Base-by-base conservation (phyloP, 2,113 vertebrate genomes). In the Harpagus bidentatus region DNA sequence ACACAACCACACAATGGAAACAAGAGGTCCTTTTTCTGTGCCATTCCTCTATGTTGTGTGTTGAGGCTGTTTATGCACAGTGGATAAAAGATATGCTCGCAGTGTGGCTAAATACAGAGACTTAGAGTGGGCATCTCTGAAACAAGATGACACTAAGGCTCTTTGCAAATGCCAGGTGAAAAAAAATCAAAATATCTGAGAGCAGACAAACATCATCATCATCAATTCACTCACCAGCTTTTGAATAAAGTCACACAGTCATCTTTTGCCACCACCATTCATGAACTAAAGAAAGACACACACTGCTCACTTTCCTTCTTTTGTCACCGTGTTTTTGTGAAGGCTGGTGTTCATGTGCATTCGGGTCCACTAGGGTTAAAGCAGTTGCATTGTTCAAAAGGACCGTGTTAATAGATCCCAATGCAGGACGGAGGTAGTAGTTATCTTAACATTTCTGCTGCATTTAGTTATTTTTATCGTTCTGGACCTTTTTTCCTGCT, bases 391-490 rank as follows among this genome's bases (percentile, higher is more conserved):
- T 86, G 85, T 82, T 80, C 70, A 73, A 42, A 85, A 77, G 52
- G n/a, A 18, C 84, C 67, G 23, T 34, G 65, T 84, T 95, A 94
- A 72, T 69, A 91, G 61, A 69, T 91, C 70, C 86, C 67, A 87
- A 10, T 42, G 50, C 55, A 83, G 71, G 63, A 48, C 63, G 31
- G 87, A 94, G 82, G 84, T 87, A 86, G 71, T 56, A 79, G 62
- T 87, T 89, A 88, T 55, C 89, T 86, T 92, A 72, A 85, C 66
- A 67, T 91, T 95, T 91, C 87, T 95, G 38, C 78, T 90, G 59
- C 82, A 86, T 82, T 95, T 93, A 91, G 86, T 91, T 96, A 94
- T 87, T 95, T 95, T 95, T 91, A 79, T 85, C 85, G 42, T 91
- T 82, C 88, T 92, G 50, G 70, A 55, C 74, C 77, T 95, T 96